These are phyloP conservation scores for Balearica regulorum DNA, from an alignment of 2,797 vertebrate species.

Conservation along the genomic window DNA sequence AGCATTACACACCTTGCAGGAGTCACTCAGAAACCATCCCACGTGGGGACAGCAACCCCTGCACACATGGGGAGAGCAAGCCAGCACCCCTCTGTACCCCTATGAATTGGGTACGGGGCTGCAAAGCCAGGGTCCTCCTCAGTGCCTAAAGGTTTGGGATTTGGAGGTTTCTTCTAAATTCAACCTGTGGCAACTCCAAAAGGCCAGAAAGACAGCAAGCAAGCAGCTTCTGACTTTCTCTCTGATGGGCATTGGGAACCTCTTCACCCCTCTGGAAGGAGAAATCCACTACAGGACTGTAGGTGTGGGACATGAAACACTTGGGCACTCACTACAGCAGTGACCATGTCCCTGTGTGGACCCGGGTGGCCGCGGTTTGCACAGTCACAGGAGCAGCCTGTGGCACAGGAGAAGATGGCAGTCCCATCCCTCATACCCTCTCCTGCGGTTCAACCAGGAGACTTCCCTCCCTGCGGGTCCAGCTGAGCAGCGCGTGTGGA, in stretches of 20 bases:
- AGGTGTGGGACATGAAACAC: neutral
- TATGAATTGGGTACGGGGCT: neutral
- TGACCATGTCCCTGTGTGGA: rapidly evolving
- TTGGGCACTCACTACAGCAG: neutral
- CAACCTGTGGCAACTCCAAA: neutral
- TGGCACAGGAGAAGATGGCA: rapidly evolving
- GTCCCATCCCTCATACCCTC: neutral
- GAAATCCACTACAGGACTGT: neutral
- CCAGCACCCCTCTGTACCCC: neutral
- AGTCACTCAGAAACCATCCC: neutral
- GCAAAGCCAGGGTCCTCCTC: neutral
- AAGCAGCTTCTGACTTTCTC: neutral
- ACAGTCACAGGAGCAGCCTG: neutral
- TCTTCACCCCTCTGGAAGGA: neutral
- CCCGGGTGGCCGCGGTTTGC: rapidly evolving
- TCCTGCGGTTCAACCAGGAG: rapidly evolving
- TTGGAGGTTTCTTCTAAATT: neutral
- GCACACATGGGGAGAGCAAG: neutral
- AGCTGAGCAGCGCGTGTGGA: rapidly evolving
- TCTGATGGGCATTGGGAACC: neutral
- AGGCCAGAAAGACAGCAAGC: neutral
- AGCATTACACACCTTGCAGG: neutral
- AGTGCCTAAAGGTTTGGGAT: neutral
- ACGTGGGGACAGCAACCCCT: rapidly evolving
- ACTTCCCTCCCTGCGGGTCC: neutral